Conservation (phyloP, 2,888 invertebrate genomes). For the Parnassius orleans region DNA sequence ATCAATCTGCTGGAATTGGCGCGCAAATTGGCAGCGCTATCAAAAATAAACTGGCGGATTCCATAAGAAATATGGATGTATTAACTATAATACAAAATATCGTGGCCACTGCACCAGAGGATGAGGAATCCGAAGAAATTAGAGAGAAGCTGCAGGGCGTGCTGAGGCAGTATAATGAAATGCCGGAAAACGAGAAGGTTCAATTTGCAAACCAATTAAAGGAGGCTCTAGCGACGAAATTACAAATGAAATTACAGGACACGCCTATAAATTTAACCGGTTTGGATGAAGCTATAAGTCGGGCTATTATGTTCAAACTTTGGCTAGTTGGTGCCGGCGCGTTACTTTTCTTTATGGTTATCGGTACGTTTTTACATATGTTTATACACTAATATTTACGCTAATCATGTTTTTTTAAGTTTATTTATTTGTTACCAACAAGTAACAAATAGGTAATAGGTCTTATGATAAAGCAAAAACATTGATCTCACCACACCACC, state of each 20-base stretch:
- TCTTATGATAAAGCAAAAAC: too few species aligned
- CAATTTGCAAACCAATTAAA: constrained; percentile 59
- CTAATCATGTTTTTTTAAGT: too few species aligned
- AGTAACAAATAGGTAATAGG: too few species aligned
- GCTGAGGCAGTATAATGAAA: constrained; percentile 47
- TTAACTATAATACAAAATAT: constrained; percentile 57
- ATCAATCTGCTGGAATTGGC: constrained; percentile 25
- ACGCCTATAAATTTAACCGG: constrained; percentile 47
- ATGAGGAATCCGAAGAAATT: constrained; percentile 54
- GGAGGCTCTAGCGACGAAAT: constrained; percentile 52
- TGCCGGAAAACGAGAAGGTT: constrained; percentile 55
- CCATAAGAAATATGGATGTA: constrained; percentile 61
- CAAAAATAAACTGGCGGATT: constrained; percentile 54
- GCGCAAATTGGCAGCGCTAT: constrained; percentile 51
- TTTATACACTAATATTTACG: too few species aligned
- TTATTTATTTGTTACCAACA: too few species aligned
- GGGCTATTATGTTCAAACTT: constrained; percentile 51
- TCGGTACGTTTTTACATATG: constrained; percentile 31
- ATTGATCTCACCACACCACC: too few species aligned
- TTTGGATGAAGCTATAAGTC: constrained; percentile 53
- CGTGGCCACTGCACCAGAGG: constrained; percentile 49
- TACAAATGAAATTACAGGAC: constrained; percentile 51
- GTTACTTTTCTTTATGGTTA: constrained; percentile 34
- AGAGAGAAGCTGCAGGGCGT: constrained; percentile 53
- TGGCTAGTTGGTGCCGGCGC: constrained; percentile 49